phyloP scores from a whole-genome alignment of 2,113 vertebrate genomes.

The Ochotona princeps region DNA sequence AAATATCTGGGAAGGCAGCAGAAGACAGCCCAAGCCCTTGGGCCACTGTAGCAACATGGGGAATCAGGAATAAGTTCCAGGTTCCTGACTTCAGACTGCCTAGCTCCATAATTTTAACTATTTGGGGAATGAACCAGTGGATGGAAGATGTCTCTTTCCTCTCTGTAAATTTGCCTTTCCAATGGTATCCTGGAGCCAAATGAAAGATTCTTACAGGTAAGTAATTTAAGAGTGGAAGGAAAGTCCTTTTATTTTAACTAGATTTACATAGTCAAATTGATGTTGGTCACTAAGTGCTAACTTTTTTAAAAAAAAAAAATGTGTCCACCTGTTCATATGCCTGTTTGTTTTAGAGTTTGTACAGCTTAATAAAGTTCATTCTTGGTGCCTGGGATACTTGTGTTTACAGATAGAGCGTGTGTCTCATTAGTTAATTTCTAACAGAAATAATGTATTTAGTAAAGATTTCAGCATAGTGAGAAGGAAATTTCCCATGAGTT shows the following conservation, averaged over 20 bases:
- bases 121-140: too few species aligned
- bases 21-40: too few species aligned
- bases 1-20: too few species aligned
- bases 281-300: neutral
- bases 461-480: neutral
- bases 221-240: neutral
- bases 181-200: neutral
- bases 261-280: neutral
- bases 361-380: neutral
- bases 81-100: too few species aligned
- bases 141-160: too few species aligned
- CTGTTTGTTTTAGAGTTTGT: neutral
- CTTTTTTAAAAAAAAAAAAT: too few species aligned
- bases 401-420: neutral
- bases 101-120: too few species aligned
- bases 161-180: too few species aligned
- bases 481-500: constrained; percentile 3
- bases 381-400: neutral
- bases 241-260: neutral
- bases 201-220: neutral
- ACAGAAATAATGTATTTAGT: neutral
- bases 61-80: too few species aligned
- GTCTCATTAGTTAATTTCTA: constrained; percentile 23
- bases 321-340: neutral
- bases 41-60: too few species aligned